A percentile compares a stretch with the other conserved stretches of the same genome.
These are phyloP conservation scores for Oithona nana DNA, from an alignment of 2,888 invertebrate species.

Conservation along the genomic window DNA sequence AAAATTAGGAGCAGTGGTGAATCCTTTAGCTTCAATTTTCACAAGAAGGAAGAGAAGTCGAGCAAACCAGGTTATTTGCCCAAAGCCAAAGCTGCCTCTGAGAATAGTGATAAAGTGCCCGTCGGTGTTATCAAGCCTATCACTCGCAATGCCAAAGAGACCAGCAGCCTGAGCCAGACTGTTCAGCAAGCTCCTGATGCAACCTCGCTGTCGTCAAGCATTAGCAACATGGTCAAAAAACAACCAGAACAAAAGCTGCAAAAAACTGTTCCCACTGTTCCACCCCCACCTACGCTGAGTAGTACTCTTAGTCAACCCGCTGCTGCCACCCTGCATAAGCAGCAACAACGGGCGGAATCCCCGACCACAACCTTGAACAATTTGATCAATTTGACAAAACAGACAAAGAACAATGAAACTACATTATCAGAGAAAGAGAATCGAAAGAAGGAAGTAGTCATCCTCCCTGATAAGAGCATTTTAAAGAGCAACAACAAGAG, in stretches of 20 bases:
- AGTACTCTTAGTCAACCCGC: too few species aligned
- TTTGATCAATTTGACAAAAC: neutral
- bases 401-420: neutral
- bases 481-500: neutral
- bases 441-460: neutral
- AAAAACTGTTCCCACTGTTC: too few species aligned
- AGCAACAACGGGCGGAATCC: neutral
- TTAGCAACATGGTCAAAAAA: neutral
- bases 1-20: conserved; percentile 48
- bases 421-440: neutral
- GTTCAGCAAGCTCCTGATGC: neutral
- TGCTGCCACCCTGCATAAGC: too few species aligned
- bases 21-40: conserved; percentile 33
- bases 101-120: conserved; percentile 2
- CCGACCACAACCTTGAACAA: neutral
- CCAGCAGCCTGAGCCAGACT: neutral
- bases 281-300: too few species aligned
- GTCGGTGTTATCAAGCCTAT: conserved; percentile 18
- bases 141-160: neutral
- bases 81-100: neutral
- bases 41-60: neutral
- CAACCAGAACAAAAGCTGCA: neutral
- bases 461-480: neutral
- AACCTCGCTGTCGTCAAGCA: too few species aligned
- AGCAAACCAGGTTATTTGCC: neutral